Conservation (phyloP, 2,888 invertebrate species). For the Crematogaster levior region DNA sequence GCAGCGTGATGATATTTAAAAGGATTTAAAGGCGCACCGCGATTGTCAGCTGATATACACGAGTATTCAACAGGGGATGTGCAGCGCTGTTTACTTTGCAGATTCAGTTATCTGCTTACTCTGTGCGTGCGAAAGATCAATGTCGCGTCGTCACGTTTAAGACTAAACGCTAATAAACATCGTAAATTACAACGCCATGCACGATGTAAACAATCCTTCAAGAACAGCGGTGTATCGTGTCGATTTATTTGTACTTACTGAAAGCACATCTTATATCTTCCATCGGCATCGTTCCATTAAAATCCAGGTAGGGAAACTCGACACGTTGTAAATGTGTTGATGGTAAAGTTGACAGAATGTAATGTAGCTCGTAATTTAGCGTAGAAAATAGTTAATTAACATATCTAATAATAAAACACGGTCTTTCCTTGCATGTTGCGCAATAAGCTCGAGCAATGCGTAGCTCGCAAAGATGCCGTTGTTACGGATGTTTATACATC, state of each 20-base stretch:
- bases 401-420: background rate
- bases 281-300: background rate
- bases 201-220: background rate
- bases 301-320: background rate
- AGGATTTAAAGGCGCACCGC: background rate
- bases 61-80: background rate
- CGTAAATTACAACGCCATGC: background rate
- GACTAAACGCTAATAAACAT: background rate
- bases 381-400: background rate
- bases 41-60: background rate
- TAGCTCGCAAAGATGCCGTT: background rate
- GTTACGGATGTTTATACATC: background rate
- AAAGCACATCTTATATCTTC: background rate
- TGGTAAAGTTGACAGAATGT: too few relatives aligned
- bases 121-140: background rate
- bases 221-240: background rate
- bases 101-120: background rate
- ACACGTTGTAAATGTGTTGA: background rate
- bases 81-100: background rate
- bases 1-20: background rate
- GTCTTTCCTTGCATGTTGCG: background rate
- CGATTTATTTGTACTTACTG: slow-evolving; percentile 1
- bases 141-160: background rate
- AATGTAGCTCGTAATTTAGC: too few relatives aligned
- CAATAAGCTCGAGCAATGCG: background rate